These are phyloP conservation scores for Zenarchopterus dispar DNA, from an alignment of 2,797 vertebrate species.

Conservation along the genomic window DNA sequence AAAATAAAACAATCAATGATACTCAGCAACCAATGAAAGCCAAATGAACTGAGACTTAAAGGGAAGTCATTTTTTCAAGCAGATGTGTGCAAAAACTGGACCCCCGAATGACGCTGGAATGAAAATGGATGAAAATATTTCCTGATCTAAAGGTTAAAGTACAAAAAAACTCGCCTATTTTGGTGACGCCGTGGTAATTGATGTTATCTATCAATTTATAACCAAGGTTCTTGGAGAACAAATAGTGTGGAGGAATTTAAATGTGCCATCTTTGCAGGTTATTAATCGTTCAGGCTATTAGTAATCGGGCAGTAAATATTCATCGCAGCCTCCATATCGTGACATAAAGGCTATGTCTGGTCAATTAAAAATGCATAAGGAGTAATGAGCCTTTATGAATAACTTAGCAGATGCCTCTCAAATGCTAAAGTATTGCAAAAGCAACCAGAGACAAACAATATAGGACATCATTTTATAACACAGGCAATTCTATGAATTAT, in stretches of 20 bases:
- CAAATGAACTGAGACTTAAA: slow-evolving; percentile 53
- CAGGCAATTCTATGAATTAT: not conserved
- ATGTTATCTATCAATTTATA: slow-evolving; percentile 41
- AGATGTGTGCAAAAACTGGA: slow-evolving; percentile 7
- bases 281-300: slow-evolving; percentile 89
- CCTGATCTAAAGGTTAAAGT: not conserved
- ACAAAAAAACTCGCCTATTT: not conserved
- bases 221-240: slow-evolving; percentile 25
- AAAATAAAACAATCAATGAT: slow-evolving; percentile 51
- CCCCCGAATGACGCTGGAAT: not conserved
- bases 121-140: no score
- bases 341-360: slow-evolving; percentile 93
- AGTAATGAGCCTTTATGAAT: slow-evolving; percentile 97
- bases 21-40: slow-evolving; percentile 48
- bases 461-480: slow-evolving; percentile 6
- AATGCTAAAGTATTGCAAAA: slow-evolving; percentile 69
- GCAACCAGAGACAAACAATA: slow-evolving; percentile 42
- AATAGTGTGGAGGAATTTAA: slow-evolving; percentile 83
- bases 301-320: slow-evolving; percentile 95
- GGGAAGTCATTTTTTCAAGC: slow-evolving; percentile 38
- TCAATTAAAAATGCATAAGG: slow-evolving; percentile 96
- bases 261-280: slow-evolving; percentile 84
- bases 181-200: slow-evolving; percentile 40
- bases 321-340: slow-evolving; percentile 93
- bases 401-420: slow-evolving; percentile 91